These are phyloP conservation scores for Smutsia temminckii DNA, from an alignment of 2,797 vertebrate species.

Conservation along the genomic window DNA sequence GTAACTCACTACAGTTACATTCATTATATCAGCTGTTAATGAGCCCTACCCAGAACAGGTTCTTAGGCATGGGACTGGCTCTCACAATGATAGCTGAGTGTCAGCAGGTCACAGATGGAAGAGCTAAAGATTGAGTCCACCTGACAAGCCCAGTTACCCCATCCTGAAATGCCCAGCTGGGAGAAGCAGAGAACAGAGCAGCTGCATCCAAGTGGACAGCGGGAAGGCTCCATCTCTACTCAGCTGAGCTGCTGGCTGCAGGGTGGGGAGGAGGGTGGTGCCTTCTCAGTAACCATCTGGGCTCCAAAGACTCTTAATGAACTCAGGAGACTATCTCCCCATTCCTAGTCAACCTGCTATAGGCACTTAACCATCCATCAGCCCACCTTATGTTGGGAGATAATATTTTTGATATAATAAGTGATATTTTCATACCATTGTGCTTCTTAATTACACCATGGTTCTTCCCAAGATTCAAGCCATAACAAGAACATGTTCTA, in stretches of 20 bases:
- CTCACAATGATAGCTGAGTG: background rate
- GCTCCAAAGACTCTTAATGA: background rate
- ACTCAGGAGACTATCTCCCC: background rate
- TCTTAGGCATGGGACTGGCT: accelerated
- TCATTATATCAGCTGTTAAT: constrained; percentile 46
- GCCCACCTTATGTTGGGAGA: background rate
- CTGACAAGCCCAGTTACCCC: background rate
- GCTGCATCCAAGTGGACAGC: accelerated
- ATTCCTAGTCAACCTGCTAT: background rate
- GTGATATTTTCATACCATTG: background rate
- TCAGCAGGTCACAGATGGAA: background rate
- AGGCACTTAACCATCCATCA: background rate
- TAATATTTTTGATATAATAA: background rate
- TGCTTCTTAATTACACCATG: background rate
- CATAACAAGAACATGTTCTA: background rate
- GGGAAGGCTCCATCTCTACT: accelerated
- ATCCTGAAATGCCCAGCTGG: accelerated
- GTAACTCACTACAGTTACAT: background rate
- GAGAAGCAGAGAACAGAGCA: background rate
- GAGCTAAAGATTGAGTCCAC: background rate
- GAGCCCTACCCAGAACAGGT: constrained; percentile 40
- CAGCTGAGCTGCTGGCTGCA: background rate
- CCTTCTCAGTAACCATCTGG: background rate
- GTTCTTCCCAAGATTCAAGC: background rate
- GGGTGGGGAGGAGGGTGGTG: too few relatives aligned